Conservation (phyloP, 2,888 invertebrate genomes). For the Lochmaea crataegi region DNA sequence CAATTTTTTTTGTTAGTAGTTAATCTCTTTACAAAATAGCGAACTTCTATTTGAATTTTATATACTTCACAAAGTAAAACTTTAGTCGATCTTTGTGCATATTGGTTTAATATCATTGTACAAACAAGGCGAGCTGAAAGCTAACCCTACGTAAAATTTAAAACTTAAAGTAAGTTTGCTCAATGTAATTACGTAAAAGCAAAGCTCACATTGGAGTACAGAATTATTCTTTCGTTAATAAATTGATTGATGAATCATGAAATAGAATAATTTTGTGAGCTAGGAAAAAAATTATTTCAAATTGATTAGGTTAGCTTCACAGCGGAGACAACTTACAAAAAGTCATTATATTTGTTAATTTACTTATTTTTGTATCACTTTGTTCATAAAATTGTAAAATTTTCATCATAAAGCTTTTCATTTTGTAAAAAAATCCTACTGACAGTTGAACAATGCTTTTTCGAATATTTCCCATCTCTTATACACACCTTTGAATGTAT, state of each 20-base stretch:
- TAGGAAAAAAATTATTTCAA: not conserved
- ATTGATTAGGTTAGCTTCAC: too few species aligned
- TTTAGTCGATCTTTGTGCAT: not conserved
- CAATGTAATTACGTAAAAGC: not conserved
- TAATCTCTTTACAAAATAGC: not conserved
- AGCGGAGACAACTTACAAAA: too few species aligned
- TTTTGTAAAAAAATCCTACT: too few species aligned
- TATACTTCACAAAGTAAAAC: too few species aligned
- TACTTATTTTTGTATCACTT: too few species aligned
- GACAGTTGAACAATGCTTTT: not conserved
- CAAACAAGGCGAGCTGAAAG: not conserved
- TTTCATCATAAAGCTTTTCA: too few species aligned
- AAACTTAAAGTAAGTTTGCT: not conserved
- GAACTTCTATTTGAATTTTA: not conserved
- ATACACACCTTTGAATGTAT: not conserved
- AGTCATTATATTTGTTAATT: too few species aligned
- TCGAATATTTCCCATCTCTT: not conserved
- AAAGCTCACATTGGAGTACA: not conserved
- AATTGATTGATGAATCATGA: not conserved
- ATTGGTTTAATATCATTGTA: not conserved
- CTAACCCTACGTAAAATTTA: not conserved
- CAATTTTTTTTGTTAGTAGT: not conserved
- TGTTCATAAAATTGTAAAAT: too few species aligned
- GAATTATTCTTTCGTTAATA: not conserved
- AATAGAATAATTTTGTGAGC: not conserved